These are phyloP conservation scores for Caenorhabditis auriculariae DNA, from an alignment of 2,888 invertebrate species.

Conservation along the genomic window DNA sequence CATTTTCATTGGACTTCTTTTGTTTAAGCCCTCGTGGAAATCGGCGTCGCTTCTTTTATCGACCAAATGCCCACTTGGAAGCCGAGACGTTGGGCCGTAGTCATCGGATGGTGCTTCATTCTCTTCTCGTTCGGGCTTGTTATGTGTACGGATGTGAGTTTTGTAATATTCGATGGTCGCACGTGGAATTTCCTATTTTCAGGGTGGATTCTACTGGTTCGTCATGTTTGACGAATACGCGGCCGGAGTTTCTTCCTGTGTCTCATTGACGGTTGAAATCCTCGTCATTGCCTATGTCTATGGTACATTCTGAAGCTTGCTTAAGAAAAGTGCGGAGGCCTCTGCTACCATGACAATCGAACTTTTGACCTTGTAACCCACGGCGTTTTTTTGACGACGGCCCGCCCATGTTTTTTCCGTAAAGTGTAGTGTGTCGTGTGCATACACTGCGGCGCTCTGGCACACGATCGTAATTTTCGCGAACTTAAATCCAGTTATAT, in stretches of 20 bases:
- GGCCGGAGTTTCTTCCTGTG: constrained; percentile 35
- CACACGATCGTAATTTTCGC: too few species aligned
- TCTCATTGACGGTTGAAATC: constrained; percentile 35
- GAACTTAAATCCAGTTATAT: too few species aligned
- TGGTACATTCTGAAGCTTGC: constrained; percentile 16
- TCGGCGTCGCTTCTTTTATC: constrained; percentile 6
- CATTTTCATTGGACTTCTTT: background rate
- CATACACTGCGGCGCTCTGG: too few species aligned
- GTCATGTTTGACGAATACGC: constrained; percentile 50
- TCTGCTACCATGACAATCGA: background rate
- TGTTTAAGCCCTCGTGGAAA: constrained; percentile 21
- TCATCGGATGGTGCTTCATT: constrained; percentile 2
- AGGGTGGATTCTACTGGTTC: constrained; percentile 54
- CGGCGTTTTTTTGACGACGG: too few species aligned
- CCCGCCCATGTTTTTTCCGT: too few species aligned
- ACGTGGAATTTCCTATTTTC: background rate
- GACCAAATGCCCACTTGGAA: constrained; percentile 13
- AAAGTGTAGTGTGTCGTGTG: too few species aligned
- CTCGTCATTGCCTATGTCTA: constrained; percentile 42
- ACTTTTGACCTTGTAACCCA: too few species aligned
- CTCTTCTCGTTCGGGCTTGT: constrained; percentile 13
- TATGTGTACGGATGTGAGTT: constrained; percentile 19
- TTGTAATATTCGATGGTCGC: background rate
- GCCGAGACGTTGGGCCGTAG: constrained; percentile 8
- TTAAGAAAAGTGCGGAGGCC: background rate